Evolutionary conservation across 2,888 invertebrate species (phyloP), one percentile per base, ranked within the genome.

Genomic region (Pterobdella sp.): DNA sequence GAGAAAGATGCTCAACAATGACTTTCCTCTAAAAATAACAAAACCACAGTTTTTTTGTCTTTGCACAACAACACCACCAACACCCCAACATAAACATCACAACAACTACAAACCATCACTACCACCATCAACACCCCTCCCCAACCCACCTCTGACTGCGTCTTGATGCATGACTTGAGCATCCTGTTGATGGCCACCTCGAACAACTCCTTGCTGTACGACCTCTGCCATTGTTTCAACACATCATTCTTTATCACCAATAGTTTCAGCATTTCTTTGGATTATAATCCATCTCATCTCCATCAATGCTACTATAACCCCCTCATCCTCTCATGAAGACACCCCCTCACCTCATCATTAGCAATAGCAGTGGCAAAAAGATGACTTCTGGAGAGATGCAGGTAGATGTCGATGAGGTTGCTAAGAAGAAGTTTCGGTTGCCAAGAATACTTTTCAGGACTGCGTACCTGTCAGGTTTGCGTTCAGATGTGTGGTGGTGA

Each of bases 391-490:
- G 94, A 92, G 78, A 98, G 88, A 85, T 97, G 94, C 80, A 97
- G 87, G 87, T 98, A 98, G 84, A 98, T 95, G 84, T 94, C 93
- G 68, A 94, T 93, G 76, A 98, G 88, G 84, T 94, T 92, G 79
- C 92, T 90, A 74, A 97, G 87, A 78, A 98, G 86, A 78, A 90
- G 88, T 79, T 93, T 88, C 31, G 97, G 97, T 83, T 96, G 93
- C 97, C 97, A 98, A 18, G 93, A 93, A 84, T 96, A 98, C 84
- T 94, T 94, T 77, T 92, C 91, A 0, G 94, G 93, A 79, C 91
- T 91, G 74, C 91, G 89, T 71, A 96, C 76, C 37, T 68, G 65
- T 10, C 3, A 3, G 32, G 18, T 56, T 22, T 7, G 49, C 10
- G 49, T 7, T 42, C 22, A 42, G 49, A 42, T 42, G 49, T 7